phyloP scores from a whole-genome alignment of 2,888 invertebrate genomes.

The Sinotaia quadrata region DNA sequence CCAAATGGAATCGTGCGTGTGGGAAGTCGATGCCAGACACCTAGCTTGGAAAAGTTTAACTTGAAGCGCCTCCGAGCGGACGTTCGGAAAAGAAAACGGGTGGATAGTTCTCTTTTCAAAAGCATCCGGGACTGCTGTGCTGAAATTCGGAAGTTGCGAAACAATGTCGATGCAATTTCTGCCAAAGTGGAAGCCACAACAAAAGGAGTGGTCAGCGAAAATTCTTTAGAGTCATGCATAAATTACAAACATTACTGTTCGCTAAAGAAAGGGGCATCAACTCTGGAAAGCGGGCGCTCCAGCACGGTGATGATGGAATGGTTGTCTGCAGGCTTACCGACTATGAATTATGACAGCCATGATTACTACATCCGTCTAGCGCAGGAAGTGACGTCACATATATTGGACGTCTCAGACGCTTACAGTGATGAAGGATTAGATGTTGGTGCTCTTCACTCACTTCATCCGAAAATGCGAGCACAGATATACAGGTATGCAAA shows the following conservation, averaged over 20 bases:
- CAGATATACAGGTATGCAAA: background rate
- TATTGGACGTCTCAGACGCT: background rate
- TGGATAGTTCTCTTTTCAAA: background rate
- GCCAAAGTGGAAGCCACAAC: background rate
- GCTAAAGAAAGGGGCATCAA: background rate
- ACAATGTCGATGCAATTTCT: background rate
- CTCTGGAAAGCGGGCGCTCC: background rate
- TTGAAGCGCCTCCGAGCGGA: conserved; percentile 34
- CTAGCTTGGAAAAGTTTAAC: conserved; percentile 41
- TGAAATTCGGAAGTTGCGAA: background rate
- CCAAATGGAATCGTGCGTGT: conserved; percentile 58
- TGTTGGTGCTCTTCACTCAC: background rate
- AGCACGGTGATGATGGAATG: background rate
- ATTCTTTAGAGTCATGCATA: background rate
- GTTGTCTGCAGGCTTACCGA: background rate
- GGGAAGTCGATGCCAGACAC: conserved; percentile 60
- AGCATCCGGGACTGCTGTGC: background rate
- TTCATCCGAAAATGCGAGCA: background rate
- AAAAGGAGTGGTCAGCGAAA: background rate
- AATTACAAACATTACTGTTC: background rate
- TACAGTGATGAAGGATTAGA: background rate
- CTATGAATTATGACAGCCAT: background rate
- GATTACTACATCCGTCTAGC: background rate
- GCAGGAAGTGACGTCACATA: background rate
- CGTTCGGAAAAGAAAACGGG: conserved; percentile 3